These are phyloP conservation scores for Endotricha flammealis DNA, from an alignment of 2,888 invertebrate genomes.

Conservation along the genomic window DNA sequence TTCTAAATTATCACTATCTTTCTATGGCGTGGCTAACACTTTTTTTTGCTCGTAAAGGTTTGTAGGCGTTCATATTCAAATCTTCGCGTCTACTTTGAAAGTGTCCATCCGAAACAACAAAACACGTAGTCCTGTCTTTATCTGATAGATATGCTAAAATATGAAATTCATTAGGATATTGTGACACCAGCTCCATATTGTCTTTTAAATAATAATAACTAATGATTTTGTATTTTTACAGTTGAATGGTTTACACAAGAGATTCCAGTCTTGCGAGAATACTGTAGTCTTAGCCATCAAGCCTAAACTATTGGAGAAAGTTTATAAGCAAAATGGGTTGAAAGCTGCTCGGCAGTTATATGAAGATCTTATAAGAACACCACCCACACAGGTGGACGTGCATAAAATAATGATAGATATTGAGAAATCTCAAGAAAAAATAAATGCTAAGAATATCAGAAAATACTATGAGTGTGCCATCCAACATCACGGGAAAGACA, in stretches of 20 bases:
- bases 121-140: too few relatives aligned
- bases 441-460: slow-evolving; percentile 70
- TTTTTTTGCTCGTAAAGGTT: too few relatives aligned
- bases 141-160: too few relatives aligned
- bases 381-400: slow-evolving; percentile 79
- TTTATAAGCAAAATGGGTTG: slow-evolving; percentile 65
- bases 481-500: slow-evolving; percentile 81
- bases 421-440: slow-evolving; percentile 62
- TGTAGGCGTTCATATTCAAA: too few relatives aligned
- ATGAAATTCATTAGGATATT: too few relatives aligned
- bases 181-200: too few relatives aligned
- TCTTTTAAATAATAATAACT: too few relatives aligned
- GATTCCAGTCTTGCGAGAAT: slow-evolving; percentile 67
- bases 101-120: too few relatives aligned
- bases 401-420: slow-evolving; percentile 81
- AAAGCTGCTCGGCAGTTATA: slow-evolving; percentile 80
- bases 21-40: too few relatives aligned
- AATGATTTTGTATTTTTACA: slow-evolving; percentile 46
- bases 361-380: slow-evolving; percentile 73
- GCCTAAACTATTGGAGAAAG: slow-evolving; percentile 80
- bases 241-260: slow-evolving; percentile 54
- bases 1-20: too few relatives aligned
- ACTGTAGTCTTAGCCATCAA: slow-evolving; percentile 73
- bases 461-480: slow-evolving; percentile 80
- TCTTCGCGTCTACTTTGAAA: too few relatives aligned